These are phyloP conservation scores for Drosophila mayaguana DNA, from an alignment of 2,888 invertebrate species.

Conservation along the genomic window DNA sequence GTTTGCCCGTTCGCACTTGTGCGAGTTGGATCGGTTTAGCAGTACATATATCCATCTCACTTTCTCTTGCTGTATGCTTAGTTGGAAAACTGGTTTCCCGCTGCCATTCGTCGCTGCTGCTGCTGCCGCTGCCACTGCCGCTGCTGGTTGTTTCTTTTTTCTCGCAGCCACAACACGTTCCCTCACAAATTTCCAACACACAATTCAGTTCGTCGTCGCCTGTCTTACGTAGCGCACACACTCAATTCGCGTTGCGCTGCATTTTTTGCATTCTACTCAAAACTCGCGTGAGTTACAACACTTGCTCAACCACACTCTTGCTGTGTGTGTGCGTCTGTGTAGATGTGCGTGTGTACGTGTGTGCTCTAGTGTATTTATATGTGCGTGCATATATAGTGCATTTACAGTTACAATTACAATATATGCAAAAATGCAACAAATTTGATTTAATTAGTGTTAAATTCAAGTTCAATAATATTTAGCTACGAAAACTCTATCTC, in stretches of 20 bases:
- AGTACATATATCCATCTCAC: conserved; percentile 24
- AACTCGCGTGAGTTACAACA: conserved; percentile 29
- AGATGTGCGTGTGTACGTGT: not conserved
- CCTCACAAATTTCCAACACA: conserved; percentile 68
- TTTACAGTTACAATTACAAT: conserved; percentile 32
- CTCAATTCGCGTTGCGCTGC: conserved; percentile 67
- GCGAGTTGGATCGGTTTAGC: not conserved
- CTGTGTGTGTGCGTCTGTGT: not conserved
- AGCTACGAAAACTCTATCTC: conserved; percentile 11
- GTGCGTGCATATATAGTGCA: conserved; percentile 20
- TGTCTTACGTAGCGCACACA: conserved; percentile 85
- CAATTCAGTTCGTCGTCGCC: conserved; percentile 85
- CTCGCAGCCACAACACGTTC: conserved; percentile 69
- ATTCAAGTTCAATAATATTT: conserved; percentile 24
- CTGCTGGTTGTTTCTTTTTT: conserved; percentile 31
- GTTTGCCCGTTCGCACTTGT: conserved; percentile 43
- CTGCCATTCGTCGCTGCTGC: conserved; percentile 67
- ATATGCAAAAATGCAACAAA: conserved; percentile 55
- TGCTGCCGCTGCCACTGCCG: conserved; percentile 25
- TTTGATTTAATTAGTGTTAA: conserved; percentile 66
- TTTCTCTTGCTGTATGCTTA: conserved; percentile 38
- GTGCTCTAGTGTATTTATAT: conserved; percentile 20
- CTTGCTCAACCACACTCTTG: conserved; percentile 2
- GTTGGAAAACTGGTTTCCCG: conserved; percentile 77
- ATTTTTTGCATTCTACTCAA: conserved; percentile 36